Evolutionary conservation across 2,797 vertebrate genomes (phyloP).

Genomic region (Melopsittacus undulatus): DNA sequence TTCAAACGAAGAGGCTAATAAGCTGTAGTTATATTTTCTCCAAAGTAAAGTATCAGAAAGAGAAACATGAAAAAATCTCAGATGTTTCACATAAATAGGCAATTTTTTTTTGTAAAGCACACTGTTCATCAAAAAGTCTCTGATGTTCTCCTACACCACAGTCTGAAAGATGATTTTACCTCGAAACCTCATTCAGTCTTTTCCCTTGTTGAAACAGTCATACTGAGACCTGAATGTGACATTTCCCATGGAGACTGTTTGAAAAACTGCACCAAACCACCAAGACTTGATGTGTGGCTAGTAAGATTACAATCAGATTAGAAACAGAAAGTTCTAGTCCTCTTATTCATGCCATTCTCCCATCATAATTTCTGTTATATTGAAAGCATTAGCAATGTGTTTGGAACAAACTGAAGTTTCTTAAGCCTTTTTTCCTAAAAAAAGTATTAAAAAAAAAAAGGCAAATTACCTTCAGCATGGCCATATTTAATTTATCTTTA

Average conservation of each 20-base stretch:
- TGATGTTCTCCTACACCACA: accelerated
- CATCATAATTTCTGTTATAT: not conserved
- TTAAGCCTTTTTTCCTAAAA: not conserved
- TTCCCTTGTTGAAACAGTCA: not conserved
- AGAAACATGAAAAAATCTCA: not conserved
- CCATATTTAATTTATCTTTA: slow-evolving; percentile 19
- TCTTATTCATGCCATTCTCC: not conserved
- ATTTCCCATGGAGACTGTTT: not conserved
- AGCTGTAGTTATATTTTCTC: not conserved
- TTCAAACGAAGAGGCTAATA: not conserved
- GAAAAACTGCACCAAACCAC: not conserved
- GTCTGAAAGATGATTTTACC: not conserved
- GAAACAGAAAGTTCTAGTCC: not conserved
- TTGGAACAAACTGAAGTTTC: not conserved
- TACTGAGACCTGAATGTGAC: not conserved
- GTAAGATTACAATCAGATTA: not conserved
- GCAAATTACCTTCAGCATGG: slow-evolving; percentile 73
- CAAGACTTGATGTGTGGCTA: not conserved
- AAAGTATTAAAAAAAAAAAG: not conserved
- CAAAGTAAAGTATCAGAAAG: not conserved
- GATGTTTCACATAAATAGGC: not conserved
- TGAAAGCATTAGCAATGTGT: not conserved
- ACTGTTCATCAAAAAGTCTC: not conserved
- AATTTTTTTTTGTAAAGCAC: not conserved
- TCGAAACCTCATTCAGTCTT: not conserved